Evolutionary conservation across 2,888 invertebrate genomes (phyloP).

Genomic region (Polyommatus icarus): DNA sequence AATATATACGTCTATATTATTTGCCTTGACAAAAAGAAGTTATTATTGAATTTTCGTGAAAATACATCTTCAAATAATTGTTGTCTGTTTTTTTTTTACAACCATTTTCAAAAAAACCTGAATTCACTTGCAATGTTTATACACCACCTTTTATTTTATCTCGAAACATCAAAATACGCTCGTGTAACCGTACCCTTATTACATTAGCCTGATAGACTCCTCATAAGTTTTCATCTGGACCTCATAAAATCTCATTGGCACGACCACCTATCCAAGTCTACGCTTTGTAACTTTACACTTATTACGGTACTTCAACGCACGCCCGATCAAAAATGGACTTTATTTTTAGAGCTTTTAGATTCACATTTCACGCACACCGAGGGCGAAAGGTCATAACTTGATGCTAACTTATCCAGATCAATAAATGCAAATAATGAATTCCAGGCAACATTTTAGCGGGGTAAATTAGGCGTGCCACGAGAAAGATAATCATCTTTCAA

Average conservation of each 20-base stretch:
- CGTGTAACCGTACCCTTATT: conserved; percentile 45
- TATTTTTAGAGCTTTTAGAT: conserved; percentile 35
- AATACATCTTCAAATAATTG: too few relatives aligned
- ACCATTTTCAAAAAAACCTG: too few relatives aligned
- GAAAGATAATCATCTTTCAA: neutral
- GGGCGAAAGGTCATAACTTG: conserved; percentile 46
- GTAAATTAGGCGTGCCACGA: conserved; percentile 33
- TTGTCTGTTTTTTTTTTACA: too few relatives aligned
- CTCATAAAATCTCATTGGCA: conserved; percentile 56
- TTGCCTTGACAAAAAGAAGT: neutral
- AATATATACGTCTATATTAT: neutral
- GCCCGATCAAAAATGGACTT: conserved; percentile 50
- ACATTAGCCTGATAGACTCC: conserved; percentile 44
- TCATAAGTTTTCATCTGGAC: conserved; percentile 54
- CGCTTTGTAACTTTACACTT: conserved; percentile 58
- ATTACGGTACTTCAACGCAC: conserved; percentile 51
- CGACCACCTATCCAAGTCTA: conserved; percentile 48
- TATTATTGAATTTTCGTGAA: neutral
- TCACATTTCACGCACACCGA: neutral
- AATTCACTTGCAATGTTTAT: too few relatives aligned
- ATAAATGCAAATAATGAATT: conserved; percentile 36
- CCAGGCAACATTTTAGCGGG: conserved; percentile 28
- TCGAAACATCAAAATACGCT: neutral
- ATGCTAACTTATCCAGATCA: conserved; percentile 44
- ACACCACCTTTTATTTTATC: neutral